Percentiles rank a stretch among this genome's conserved stretches.
These are phyloP conservation scores for Tetraodon nigroviridis DNA, from an alignment of 2,113 vertebrate species.

Conservation along the genomic window DNA sequence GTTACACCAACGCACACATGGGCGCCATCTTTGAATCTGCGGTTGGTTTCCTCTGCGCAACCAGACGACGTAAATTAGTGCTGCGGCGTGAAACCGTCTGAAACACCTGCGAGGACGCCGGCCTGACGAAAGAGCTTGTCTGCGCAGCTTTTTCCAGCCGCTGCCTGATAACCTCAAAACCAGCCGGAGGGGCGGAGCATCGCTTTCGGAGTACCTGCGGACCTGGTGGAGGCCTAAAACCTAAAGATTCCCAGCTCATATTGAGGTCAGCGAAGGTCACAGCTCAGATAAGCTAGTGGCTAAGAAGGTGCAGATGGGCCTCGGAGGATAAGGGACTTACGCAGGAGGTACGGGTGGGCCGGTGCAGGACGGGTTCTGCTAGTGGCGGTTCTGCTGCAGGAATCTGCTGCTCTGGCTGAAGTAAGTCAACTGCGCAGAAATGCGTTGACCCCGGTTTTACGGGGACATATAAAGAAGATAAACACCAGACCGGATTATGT, in stretches of 20 bases:
- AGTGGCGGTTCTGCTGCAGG: neutral
- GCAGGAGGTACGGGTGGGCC: conserved; percentile 12
- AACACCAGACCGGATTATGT: neutral
- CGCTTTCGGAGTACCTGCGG: too few relatives aligned
- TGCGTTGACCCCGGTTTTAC: neutral
- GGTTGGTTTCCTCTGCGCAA: conserved; percentile 20
- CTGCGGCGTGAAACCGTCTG: conserved; percentile 8
- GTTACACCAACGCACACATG: conserved; percentile 36
- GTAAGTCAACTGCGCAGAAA: neutral
- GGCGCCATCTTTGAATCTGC: conserved; percentile 37
- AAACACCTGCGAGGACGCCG: conserved; percentile 35
- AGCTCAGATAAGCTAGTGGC: conserved; percentile 36
- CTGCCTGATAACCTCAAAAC: neutral
- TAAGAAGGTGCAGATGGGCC: conserved; percentile 30
- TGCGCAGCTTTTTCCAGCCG: conserved; percentile 6
- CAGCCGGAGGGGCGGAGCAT: conserved; percentile 3
- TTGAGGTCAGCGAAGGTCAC: conserved; percentile 41
- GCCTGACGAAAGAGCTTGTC: conserved; percentile 17
- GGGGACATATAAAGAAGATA: neutral
- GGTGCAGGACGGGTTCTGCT: conserved; percentile 7
- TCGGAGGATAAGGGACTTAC: conserved; percentile 33
- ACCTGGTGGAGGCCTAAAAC: conserved; percentile 28
- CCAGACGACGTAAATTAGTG: conserved; percentile 40
- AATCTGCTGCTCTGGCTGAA: neutral
- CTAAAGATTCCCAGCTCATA: conserved; percentile 32